Evolutionary conservation across 2,797 vertebrate genomes (phyloP), one percentile per base, ranked within the genome.

Genomic region (Picus viridis): DNA sequence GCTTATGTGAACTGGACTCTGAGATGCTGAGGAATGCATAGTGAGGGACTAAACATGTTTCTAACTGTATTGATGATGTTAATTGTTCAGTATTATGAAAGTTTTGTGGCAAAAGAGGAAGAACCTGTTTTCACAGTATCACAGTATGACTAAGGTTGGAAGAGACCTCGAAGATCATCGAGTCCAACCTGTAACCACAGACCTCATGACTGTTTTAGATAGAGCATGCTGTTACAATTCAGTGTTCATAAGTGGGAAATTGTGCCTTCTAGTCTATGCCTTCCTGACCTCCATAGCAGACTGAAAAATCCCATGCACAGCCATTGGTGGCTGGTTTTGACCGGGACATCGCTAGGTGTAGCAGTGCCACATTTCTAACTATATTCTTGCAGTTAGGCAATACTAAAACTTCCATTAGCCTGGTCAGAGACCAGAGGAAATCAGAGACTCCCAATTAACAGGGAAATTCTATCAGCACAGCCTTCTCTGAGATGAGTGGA

Each of bases 271-370:
- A 54, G 36, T 41, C 36, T 22, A 9, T 69, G 36, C 45, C 47
- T 23, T 61, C 56, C 49, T 77, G 41, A 30, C 26, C 26, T 59
- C 29, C 14, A 24, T 12, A 24, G 54, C 59, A 51, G 49, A n/a
- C 10, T 82, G 65, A 30, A 58, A 32, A 89, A 34, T 41, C 2
- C 19, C 39, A 7, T 2, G 2, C 30, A 19, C 12, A 13, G 36
- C 0, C 0, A 18, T 13, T 29, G 22, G 24, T 9, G 9, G 36
- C 18, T 47, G 45, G 3, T 47, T 41, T 74, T 69, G 8, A 20
- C 43, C 18, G 36, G 51, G 22, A 47, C 18, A 7, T 57, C 74
- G 59, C 32, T 39, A 34, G 10, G 56, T 5, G 0, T 53, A 61
- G 47, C 8, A 61, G 26, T 6, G 23, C 23, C 49, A 34, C 32